Conservation (phyloP, 2,888 invertebrate species). For the Heliconius erato region DNA sequence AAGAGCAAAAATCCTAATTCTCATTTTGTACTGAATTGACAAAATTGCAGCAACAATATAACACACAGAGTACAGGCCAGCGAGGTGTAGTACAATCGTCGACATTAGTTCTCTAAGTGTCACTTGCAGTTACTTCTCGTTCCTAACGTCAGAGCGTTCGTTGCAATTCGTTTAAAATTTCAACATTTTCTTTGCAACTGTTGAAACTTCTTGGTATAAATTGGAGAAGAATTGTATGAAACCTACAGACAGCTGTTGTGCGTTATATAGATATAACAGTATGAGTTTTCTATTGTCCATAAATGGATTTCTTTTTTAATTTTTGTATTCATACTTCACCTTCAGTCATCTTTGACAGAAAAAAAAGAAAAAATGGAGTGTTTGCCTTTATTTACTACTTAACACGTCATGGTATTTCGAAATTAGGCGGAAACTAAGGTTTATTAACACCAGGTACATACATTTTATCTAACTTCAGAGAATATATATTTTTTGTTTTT, state of each 20-base stretch:
- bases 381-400: too few species aligned
- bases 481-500: too few species aligned
- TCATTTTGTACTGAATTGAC: not conserved
- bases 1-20: not conserved
- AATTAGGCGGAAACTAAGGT: too few species aligned
- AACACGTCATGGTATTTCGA: too few species aligned
- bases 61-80: not conserved
- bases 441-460: too few species aligned
- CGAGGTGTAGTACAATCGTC: constrained; percentile 32
- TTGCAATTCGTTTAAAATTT: constrained; percentile 38
- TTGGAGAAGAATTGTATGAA: not conserved
- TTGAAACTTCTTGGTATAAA: constrained; percentile 23
- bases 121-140: constrained; percentile 33
- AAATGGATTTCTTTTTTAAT: too few species aligned
- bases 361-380: too few species aligned
- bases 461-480: too few species aligned
- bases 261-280: not conserved
- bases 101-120: constrained; percentile 43
- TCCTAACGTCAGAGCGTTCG: constrained; percentile 28
- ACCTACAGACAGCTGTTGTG: not conserved
- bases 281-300: not conserved
- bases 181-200: constrained; percentile 27
- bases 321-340: too few species aligned
- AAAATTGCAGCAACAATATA: constrained; percentile 7
- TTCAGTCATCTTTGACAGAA: too few species aligned